phyloP scores from a whole-genome alignment of 2,888 invertebrate species.

The Strigamia maritima region DNA sequence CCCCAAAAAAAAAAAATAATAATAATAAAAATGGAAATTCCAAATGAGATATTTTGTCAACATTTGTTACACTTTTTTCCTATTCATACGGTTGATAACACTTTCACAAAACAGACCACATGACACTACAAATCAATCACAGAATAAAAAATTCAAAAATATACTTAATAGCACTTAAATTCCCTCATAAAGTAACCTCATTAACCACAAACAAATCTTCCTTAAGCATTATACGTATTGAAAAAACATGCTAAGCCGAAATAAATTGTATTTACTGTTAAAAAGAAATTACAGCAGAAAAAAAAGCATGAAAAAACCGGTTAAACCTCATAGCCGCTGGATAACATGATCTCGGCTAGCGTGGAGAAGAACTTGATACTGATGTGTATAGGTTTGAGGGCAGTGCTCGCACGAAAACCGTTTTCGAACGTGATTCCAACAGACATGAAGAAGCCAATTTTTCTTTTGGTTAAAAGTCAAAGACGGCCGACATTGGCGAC shows the following conservation, averaged over 20 bases:
- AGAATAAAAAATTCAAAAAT: not conserved
- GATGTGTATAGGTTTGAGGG: conserved; percentile 54
- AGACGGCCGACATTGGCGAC: conserved; percentile 38
- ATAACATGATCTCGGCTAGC: conserved; percentile 39
- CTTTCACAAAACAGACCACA: not conserved
- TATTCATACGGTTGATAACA: not conserved
- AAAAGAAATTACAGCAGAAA: not conserved
- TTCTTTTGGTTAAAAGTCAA: conserved; percentile 26
- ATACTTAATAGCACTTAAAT: not conserved
- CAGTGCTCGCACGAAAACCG: conserved; percentile 57
- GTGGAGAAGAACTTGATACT: conserved; percentile 58
- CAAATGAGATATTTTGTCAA: not conserved
- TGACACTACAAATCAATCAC: conserved; percentile 19
- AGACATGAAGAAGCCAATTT: conserved; percentile 53
- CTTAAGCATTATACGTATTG: not conserved
- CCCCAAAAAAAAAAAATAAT: not conserved
- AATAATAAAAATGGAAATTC: not conserved
- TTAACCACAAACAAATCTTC: not conserved
- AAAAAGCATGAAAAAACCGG: not conserved
- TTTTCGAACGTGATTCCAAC: conserved; percentile 57
- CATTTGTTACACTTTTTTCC: conserved; percentile 1
- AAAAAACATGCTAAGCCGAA: not conserved
- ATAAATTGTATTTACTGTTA: too few species aligned
- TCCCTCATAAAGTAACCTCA: not conserved
- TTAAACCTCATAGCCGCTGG: conserved; percentile 24